Percentiles rank a stretch among this genome's conserved stretches.
These are phyloP conservation scores for Solenodon paradoxus DNA, from an alignment of 2,113 vertebrate species.

Conservation along the genomic window DNA sequence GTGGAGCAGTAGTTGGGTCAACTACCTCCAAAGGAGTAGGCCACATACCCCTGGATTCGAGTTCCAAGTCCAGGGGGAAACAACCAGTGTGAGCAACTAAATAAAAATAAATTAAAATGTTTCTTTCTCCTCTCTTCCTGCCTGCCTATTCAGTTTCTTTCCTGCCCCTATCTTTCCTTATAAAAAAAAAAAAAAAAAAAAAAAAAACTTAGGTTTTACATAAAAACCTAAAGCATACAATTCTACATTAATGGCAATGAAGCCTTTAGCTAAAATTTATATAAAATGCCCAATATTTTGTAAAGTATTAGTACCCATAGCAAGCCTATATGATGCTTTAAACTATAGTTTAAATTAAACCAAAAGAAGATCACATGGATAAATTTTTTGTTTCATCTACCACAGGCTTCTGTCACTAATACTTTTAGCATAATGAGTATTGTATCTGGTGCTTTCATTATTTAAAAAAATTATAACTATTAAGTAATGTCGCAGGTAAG, in stretches of 20 bases:
- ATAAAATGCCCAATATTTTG: neutral
- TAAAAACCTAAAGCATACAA: neutral
- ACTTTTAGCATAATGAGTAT: neutral
- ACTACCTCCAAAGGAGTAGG: too few species aligned
- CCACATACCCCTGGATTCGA: too few species aligned
- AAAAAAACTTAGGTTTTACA: too few species aligned
- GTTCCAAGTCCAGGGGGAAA: too few species aligned
- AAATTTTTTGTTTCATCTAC: neutral
- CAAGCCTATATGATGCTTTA: neutral
- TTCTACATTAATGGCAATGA: neutral
- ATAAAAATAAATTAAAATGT: too few species aligned
- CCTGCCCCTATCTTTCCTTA: too few species aligned
- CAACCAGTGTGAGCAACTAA: too few species aligned
- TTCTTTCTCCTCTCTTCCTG: too few species aligned
- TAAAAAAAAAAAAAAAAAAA: too few species aligned
- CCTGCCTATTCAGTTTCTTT: too few species aligned
- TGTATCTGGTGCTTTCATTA: neutral
- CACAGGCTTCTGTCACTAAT: neutral
- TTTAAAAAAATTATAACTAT: neutral
- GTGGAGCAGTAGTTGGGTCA: too few species aligned
- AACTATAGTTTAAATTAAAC: conserved; percentile 8
- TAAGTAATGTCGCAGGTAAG: neutral
- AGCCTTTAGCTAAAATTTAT: neutral
- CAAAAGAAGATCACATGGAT: neutral
- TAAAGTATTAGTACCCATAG: neutral